Evolutionary conservation across 2,888 invertebrate genomes (phyloP).

Genomic region (Cyaniris semiargus): DNA sequence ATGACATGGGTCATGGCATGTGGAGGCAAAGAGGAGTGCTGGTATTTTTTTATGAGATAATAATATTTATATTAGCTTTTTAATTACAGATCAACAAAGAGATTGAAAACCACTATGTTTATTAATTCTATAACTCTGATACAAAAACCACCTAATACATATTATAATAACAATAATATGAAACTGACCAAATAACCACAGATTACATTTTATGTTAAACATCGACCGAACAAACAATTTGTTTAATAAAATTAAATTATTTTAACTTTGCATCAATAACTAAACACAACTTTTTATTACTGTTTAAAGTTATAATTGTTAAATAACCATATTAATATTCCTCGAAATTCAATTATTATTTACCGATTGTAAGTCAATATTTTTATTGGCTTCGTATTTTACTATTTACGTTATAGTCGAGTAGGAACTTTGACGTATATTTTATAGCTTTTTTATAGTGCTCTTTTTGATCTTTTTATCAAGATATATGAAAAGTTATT

Average conservation of each 20-base stretch:
- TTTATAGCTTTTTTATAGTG: conserved; percentile 22
- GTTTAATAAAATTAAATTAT: background rate
- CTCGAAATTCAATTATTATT: no score
- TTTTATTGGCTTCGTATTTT: conserved; percentile 17
- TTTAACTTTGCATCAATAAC: background rate
- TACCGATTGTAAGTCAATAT: background rate
- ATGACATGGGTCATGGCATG: no score
- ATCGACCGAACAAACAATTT: background rate
- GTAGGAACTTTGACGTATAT: background rate
- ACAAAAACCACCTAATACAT: background rate
- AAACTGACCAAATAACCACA: background rate
- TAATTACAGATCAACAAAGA: background rate
- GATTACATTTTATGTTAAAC: conserved; percentile 17
- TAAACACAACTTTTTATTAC: background rate
- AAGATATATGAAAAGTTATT: conserved; percentile 12
- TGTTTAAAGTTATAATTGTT: no score
- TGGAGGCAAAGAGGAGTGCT: no score
- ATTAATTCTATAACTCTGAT: background rate
- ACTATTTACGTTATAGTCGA: background rate
- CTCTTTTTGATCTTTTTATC: conserved; percentile 21
- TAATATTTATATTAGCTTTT: background rate
- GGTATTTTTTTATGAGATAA: background rate
- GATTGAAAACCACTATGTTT: background rate
- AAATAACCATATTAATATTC: background rate
- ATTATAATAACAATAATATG: background rate